Evolutionary conservation across 2,797 vertebrate genomes (phyloP).

Genomic region (Sebastolobus alascanus): DNA sequence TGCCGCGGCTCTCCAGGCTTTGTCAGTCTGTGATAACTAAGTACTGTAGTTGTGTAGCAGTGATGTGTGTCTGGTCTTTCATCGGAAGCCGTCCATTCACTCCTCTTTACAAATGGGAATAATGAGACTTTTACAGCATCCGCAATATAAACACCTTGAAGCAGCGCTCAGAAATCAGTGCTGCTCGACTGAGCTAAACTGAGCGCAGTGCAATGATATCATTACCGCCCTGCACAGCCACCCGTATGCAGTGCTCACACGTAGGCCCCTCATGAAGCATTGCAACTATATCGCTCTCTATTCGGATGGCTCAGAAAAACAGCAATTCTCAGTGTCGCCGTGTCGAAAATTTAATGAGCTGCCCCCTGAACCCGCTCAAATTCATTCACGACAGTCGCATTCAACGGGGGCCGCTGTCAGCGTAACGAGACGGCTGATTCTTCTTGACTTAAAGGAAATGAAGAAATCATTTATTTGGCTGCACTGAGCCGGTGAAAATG

Average conservation of each 20-base stretch:
- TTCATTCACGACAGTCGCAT: constrained; percentile 56
- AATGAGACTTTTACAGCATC: constrained; percentile 31
- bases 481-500: constrained; percentile 32
- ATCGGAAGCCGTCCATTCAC: neutral
- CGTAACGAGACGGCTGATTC: constrained; percentile 53
- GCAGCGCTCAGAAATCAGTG: constrained; percentile 18
- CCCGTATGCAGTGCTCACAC: neutral
- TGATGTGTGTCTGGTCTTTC: neutral
- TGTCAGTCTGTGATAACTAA: neutral
- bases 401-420: constrained; percentile 48
- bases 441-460: constrained; percentile 38
- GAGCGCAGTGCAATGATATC: constrained; percentile 20
- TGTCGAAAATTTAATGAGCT: constrained; percentile 73
- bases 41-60: neutral
- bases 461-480: constrained; percentile 51
- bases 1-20: neutral
- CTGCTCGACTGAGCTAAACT: constrained; percentile 36
- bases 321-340: constrained; percentile 29
- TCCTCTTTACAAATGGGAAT: constrained; percentile 34
- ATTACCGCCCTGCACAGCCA: neutral
- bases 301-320: constrained; percentile 31
- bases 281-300: neutral
- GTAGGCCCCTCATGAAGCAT: neutral
- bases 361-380: constrained; percentile 62
- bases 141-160: constrained; percentile 25